Percentiles rank a stretch among this genome's conserved stretches.
Conservation (phyloP, 37 sponge, comb jelly and placozoan species). For the Chondrilla cf. caribensis region DNA sequence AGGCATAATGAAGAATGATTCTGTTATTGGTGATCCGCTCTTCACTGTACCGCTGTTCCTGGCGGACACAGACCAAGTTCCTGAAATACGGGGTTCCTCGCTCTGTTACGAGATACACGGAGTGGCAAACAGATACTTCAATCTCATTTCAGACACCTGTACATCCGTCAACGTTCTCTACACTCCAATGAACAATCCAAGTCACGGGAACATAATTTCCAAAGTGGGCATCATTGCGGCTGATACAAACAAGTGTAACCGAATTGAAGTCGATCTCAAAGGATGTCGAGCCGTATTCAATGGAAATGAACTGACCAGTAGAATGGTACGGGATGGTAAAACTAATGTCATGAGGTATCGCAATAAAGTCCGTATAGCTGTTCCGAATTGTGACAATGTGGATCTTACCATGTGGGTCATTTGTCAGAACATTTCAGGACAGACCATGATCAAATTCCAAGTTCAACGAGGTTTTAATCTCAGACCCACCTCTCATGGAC, state of each 20-base stretch:
- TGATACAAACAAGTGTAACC: neutral
- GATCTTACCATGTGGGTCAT: constrained; percentile 62
- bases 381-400: constrained; percentile 65
- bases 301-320: neutral
- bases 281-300: neutral
- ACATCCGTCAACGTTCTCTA: constrained; percentile 44
- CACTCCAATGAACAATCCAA: neutral
- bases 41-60: constrained; percentile 12
- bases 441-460: constrained; percentile 52
- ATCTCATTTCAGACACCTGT: constrained; percentile 42
- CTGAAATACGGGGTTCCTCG: neutral
- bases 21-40: constrained; percentile 41
- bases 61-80: neutral
- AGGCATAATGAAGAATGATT: constrained; percentile 23
- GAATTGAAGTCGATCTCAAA: neutral
- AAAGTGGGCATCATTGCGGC: constrained; percentile 12
- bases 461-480: constrained; percentile 58
- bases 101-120: constrained; percentile 60
- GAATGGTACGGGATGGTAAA: neutral
- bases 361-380: constrained; percentile 41
- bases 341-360: neutral
- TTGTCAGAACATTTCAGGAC: constrained; percentile 35
- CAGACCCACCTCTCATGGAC: constrained; percentile 64
- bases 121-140: constrained; percentile 25
- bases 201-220: constrained; percentile 15